These are phyloP conservation scores for Myopa testacea DNA, from an alignment of 2,888 invertebrate species.

Conservation along the genomic window DNA sequence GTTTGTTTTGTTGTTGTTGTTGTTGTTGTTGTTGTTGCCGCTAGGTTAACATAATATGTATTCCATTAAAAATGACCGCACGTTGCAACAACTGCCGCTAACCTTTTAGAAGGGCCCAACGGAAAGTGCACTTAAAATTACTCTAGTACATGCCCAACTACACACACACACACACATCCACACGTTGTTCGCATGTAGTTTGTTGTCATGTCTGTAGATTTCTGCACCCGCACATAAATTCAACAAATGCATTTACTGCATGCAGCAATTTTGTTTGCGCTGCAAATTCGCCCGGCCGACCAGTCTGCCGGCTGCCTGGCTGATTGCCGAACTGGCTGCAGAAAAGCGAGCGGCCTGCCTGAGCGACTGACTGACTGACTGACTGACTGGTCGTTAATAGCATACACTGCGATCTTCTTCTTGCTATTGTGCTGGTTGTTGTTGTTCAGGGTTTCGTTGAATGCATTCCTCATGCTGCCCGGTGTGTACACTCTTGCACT, in stretches of 20 bases:
- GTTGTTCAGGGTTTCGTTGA: background rate
- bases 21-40: conserved; percentile 1
- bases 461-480: background rate
- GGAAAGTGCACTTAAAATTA: conserved; percentile 8
- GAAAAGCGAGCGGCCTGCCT: background rate
- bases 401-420: background rate
- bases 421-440: background rate
- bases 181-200: too few species aligned
- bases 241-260: conserved; percentile 4
- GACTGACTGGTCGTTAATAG: background rate
- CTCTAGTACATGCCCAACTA: background rate
- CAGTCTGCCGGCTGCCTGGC: background rate
- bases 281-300: background rate
- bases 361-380: background rate
- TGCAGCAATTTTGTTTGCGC: background rate
- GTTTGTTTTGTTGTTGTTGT: background rate
- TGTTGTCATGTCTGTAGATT: too few species aligned
- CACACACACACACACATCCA: background rate
- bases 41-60: background rate
- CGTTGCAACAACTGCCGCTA: background rate
- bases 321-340: background rate
- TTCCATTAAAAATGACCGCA: conserved; percentile 2
- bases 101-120: background rate
- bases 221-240: background rate
- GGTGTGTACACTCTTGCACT: background rate